phyloP scores from a whole-genome alignment of 37 sponge, comb jelly and placozoan species.

The Tethya wilhelma region DNA sequence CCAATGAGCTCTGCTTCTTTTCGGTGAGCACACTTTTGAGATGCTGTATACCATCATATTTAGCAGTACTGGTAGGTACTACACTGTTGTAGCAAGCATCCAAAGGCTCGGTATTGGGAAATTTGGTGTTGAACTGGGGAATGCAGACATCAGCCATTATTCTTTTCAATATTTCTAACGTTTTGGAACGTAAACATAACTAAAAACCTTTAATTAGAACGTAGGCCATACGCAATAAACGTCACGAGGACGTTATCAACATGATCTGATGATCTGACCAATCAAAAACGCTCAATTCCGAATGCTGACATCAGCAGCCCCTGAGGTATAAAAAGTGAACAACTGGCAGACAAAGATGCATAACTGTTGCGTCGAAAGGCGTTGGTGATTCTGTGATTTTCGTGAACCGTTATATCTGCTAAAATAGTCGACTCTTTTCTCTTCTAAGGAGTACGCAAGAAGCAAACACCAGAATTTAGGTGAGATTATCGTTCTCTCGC shows the following conservation, averaged over 20 bases:
- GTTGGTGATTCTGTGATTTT: too few species aligned
- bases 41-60: not conserved
- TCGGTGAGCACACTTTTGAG: not conserved
- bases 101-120: constrained; percentile 18
- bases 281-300: not conserved
- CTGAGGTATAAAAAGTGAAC: not conserved
- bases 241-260: not conserved
- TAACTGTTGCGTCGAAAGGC: too few species aligned
- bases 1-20: not conserved
- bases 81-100: constrained; percentile 5
- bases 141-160: not conserved
- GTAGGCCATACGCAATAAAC: not conserved
- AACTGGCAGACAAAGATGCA: too few species aligned
- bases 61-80: not conserved
- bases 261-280: not conserved
- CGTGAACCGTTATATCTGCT: too few species aligned
- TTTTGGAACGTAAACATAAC: too few species aligned
- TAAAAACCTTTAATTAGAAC: constrained; percentile 3
- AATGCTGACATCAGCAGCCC: not conserved
- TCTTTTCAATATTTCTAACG: not conserved
- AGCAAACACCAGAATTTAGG: too few species aligned
- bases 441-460: too few species aligned
- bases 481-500: too few species aligned
- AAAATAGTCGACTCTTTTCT: too few species aligned
- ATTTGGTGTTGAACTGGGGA: not conserved